Base-by-base conservation (phyloP, 2,888 invertebrate genomes). In the Calameuta filiformis region DNA sequence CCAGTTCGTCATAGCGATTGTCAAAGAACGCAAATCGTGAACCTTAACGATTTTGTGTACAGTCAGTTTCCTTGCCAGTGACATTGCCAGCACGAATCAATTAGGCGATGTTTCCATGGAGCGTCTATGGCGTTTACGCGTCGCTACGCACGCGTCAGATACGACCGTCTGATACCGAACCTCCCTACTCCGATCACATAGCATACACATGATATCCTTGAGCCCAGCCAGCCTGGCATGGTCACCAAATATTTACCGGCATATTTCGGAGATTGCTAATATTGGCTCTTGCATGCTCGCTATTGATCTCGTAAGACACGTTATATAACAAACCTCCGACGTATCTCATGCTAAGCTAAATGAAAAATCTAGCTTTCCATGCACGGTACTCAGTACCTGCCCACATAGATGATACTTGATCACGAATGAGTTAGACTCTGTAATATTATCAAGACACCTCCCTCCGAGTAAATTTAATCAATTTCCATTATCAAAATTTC, bases 241-340 rank as follows among this genome's bases (percentile, higher is more conserved):
- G 82, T 85, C 83, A 78, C 75, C 85, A 87, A 87, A 87, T 87
- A 87, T 87, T 87, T 87, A 85, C 86, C 83, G 76, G 85, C 81
- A 86, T 86, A 87, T 87, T 87, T 87, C 84, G 84, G 83, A 82
- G 86, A 87, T 87, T 84, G 87, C 86, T 87, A 86, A 88, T 87
- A 87, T 87, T 88, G 85, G 83, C 82, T 85, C 82, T 81, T 76
- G 83, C 76, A 79, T 84, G 78, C 78, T 75, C 81, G 75, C 78
- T 85, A 85, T 86, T 81, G 85, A 85, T 85, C 84, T 80, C 82
- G 81, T 79, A 77, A 75, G 79, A 76, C 78, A 73, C 76, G 81
- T 84, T 85, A 82, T 76, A 81, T 83, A 84, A 85, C 78, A 56
- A 56, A 23, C 40, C 40, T 56, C 82, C 68, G 81, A 78, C 81